phyloP scores from a whole-genome alignment of 1,140 invertebrate genomes.

The Dryas iulia region DNA sequence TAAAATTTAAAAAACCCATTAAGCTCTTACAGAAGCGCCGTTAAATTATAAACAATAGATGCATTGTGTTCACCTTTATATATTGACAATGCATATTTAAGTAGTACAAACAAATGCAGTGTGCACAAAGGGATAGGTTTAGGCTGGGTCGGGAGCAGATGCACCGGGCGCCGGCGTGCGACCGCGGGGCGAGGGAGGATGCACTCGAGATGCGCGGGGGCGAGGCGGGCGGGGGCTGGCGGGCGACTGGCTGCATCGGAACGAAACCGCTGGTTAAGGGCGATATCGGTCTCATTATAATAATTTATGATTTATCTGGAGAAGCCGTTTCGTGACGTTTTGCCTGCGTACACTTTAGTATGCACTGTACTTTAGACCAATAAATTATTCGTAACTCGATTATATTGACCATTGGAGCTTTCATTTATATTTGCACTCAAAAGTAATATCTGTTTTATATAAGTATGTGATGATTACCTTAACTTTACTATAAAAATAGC shows the following conservation, averaged over 20 bases:
- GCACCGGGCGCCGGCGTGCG: slow-evolving; percentile 4
- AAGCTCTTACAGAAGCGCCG: not conserved
- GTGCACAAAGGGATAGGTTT: slow-evolving; percentile 8
- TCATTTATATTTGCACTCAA: no score
- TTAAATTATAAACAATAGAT: not conserved
- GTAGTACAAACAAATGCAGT: slow-evolving; percentile 20
- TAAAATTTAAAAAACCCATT: not conserved
- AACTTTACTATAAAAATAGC: no score
- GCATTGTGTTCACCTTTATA: not conserved
- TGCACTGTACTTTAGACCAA: no score
- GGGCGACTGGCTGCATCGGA: slow-evolving; percentile 9
- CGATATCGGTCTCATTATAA: slow-evolving; percentile 22
- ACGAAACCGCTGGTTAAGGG: slow-evolving; percentile 10
- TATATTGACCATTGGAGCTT: not conserved
- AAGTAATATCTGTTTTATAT: no score
- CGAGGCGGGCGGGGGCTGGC: not conserved
- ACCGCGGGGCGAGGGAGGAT: slow-evolving; percentile 6
- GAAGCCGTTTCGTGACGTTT: not conserved
- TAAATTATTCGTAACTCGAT: not conserved
- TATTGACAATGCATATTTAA: slow-evolving; percentile 6
- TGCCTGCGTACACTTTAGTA: not conserved
- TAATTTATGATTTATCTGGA: slow-evolving; percentile 25
- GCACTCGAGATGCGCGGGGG: slow-evolving; percentile 19
- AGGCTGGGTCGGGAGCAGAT: slow-evolving; percentile 14
- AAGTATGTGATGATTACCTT: no score